Percentiles rank a stretch among this genome's conserved stretches.
Evolutionary conservation across 2,113 vertebrate species (phyloP).

Genomic region (Plotosus lineatus): DNA sequence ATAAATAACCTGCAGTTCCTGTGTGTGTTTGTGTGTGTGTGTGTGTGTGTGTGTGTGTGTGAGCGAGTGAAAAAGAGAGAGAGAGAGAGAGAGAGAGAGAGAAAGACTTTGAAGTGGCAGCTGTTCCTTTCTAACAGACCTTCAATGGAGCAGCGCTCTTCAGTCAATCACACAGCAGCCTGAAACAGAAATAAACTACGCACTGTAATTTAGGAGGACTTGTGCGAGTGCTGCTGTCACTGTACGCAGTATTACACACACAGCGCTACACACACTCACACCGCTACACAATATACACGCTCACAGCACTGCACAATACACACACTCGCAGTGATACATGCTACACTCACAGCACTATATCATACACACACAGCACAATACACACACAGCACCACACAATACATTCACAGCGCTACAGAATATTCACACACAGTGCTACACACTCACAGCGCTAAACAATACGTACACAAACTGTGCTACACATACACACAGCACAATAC

Average conservation of each 20-base stretch:
- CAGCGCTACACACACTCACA: background rate
- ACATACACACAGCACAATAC: no score
- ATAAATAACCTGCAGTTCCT: conserved; percentile 9
- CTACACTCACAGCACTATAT: no score
- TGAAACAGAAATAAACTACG: conserved; percentile 17
- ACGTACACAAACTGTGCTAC: no score
- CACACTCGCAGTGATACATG: no score
- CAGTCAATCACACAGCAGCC: conserved; percentile 5
- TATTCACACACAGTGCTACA: no score
- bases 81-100: background rate
- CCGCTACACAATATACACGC: background rate
- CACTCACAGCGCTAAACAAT: no score
- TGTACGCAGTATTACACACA: background rate
- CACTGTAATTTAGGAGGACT: conserved; percentile 7
- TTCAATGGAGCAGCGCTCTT: conserved; percentile 20
- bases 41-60: conserved; percentile 5
- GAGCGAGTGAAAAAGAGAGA: no score
- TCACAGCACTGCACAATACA: no score
- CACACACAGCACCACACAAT: no score
- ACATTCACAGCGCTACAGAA: no score
- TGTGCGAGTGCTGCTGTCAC: background rate
- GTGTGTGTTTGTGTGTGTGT: background rate
- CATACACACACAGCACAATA: no score
- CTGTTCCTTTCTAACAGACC: conserved; percentile 45
- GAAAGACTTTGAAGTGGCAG: conserved; percentile 27